A percentile compares a stretch with the other conserved stretches of the same genome.
Conservation (phyloP, 30 jellyfish, hydroid and myxozoan species). For the Sanderia malayensis region DNA sequence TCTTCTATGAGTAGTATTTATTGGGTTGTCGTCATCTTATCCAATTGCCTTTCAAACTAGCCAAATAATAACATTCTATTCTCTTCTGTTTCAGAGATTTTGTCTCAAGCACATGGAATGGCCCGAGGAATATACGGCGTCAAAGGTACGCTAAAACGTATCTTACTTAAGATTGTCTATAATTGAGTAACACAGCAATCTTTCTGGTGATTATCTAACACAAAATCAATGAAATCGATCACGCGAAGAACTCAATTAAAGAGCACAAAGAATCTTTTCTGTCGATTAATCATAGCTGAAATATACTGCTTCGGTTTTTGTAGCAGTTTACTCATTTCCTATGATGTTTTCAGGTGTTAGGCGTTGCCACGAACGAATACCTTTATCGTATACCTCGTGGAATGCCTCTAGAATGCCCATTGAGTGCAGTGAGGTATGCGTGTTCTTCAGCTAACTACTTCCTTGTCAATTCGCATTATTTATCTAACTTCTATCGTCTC, state of each 20-base stretch:
- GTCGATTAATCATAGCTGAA: no score
- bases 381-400: constrained; percentile 53
- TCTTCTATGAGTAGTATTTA: background rate
- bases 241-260: no score
- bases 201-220: no score
- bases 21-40: background rate
- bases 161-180: no score
- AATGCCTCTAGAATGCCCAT: constrained; percentile 40
- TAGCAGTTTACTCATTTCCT: no score
- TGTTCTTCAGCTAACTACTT: no score
- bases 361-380: constrained; percentile 62
- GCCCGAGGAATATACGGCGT: constrained; percentile 76
- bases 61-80: background rate
- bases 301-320: no score
- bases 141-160: constrained; percentile 55
- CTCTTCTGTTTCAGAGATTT: constrained; percentile 28
- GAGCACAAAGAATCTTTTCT: no score
- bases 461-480: no score
- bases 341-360: constrained; percentile 56
- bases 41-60: background rate
- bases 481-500: no score
- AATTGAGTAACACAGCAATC: no score
- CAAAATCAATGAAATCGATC: no score
- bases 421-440: constrained; percentile 43
- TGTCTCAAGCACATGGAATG: constrained; percentile 70